Conservation (phyloP, 2,797 vertebrate species). For the Hyperoplus immaculatus region DNA sequence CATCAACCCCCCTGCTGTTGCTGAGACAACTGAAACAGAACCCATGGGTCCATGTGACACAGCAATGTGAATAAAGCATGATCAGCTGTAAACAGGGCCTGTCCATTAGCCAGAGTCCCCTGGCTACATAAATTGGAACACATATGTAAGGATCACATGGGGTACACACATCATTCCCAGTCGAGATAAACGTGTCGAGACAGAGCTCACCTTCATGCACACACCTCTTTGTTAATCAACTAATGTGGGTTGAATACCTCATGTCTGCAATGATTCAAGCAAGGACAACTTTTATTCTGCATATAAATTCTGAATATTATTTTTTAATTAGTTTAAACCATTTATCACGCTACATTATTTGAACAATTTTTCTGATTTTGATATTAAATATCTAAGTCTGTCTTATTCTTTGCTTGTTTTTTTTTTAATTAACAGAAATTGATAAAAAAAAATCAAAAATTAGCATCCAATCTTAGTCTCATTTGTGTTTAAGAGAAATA, state of each 20-base stretch:
- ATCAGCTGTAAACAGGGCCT: slow-evolving; percentile 58
- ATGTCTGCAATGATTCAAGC: neutral
- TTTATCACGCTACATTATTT: neutral
- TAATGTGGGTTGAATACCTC: slow-evolving; percentile 6
- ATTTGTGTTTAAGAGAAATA: neutral
- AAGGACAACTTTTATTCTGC: neutral
- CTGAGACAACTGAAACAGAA: slow-evolving; percentile 72
- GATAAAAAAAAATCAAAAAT: neutral
- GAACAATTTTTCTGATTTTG: neutral
- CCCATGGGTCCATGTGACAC: slow-evolving; percentile 56
- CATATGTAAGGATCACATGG: slow-evolving; percentile 17
- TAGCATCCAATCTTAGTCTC: neutral
- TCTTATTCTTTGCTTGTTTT: neutral
- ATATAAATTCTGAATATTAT: neutral
- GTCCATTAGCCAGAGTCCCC: slow-evolving; percentile 52
- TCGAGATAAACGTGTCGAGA: slow-evolving; percentile 63
- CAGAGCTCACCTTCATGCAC: slow-evolving; percentile 63
- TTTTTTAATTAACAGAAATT: neutral
- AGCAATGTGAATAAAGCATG: slow-evolving; percentile 54
- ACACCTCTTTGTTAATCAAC: slow-evolving; percentile 25
- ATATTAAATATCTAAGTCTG: neutral
- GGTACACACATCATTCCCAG: slow-evolving; percentile 34
- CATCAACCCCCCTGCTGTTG: slow-evolving; percentile 53
- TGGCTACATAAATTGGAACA: slow-evolving; percentile 39
- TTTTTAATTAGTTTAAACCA: neutral